Percentiles rank a stretch among this genome's conserved stretches.
These are phyloP conservation scores for Xerus rutilus DNA, from an alignment of 2,797 vertebrate species.

Conservation along the genomic window DNA sequence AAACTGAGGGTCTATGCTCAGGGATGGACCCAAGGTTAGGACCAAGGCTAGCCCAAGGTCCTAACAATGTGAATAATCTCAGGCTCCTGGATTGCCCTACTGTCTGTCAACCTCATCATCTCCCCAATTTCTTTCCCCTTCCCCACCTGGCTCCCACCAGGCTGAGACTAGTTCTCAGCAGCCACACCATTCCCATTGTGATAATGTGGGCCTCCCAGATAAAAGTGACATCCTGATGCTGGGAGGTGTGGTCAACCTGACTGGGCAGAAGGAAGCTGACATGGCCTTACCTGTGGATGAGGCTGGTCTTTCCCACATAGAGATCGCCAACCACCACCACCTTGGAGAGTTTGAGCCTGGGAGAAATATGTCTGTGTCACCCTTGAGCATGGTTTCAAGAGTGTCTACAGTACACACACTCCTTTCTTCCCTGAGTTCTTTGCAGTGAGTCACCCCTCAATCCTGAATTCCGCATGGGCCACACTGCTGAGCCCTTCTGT, in stretches of 20 bases:
- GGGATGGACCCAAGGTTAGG: neutral
- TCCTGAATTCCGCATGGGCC: neutral
- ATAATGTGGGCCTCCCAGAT: neutral
- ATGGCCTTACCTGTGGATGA: constrained; percentile 93
- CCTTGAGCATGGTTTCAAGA: neutral
- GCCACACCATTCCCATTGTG: fast-evolving
- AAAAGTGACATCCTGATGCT: neutral
- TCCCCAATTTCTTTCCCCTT: neutral
- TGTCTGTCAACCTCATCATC: neutral
- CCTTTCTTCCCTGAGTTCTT: neutral
- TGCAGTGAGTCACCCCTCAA: neutral
- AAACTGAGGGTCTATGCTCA: neutral
- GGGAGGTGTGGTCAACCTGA: fast-evolving
- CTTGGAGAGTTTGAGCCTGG: constrained; percentile 94
- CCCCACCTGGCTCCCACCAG: neutral
- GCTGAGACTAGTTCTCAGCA: neutral
- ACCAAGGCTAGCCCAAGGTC: fast-evolving
- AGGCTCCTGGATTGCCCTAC: neutral
- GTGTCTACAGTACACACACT: neutral
- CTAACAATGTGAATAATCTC: neutral
- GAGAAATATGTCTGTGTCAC: constrained; percentile 55
- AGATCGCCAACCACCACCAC: constrained; percentile 96
- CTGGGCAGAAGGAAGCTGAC: neutral
- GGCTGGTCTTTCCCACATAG: constrained; percentile 96
- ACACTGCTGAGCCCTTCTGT: neutral